Evolutionary conservation across 2,797 vertebrate species (phyloP).

Genomic region (Galago senegalensis): DNA sequence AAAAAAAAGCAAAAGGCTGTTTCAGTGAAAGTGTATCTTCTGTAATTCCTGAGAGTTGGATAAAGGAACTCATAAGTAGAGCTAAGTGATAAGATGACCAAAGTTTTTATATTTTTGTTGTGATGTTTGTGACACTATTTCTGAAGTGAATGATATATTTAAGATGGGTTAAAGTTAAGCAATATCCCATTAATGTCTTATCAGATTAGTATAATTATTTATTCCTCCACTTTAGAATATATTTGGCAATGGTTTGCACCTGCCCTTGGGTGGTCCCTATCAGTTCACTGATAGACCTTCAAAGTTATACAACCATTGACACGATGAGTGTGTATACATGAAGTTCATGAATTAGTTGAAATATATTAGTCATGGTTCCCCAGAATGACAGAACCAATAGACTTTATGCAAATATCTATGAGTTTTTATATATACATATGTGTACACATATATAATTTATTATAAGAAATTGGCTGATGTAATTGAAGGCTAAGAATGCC

Average conservation of each 20-base stretch:
- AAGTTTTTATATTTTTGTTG: not conserved
- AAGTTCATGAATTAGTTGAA: not conserved
- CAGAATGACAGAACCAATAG: not conserved
- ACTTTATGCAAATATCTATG: not conserved
- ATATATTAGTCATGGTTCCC: not conserved
- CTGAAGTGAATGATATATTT: constrained; percentile 8
- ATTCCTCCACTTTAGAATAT: not conserved
- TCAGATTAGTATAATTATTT: not conserved
- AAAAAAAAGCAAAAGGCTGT: constrained; percentile 1
- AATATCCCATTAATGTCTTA: not conserved
- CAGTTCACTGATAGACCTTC: not conserved
- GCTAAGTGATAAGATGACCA: not conserved
- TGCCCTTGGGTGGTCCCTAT: not conserved
- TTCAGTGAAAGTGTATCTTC: constrained; percentile 7
- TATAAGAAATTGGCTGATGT: not conserved
- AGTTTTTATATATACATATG: not conserved
- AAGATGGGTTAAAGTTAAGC: not conserved
- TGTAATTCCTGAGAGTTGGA: not conserved
- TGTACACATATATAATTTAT: not conserved
- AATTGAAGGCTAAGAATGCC: not conserved
- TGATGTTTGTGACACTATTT: constrained; percentile 1
- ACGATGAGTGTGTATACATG: not conserved
- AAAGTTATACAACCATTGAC: not conserved
- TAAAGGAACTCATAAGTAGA: not conserved
- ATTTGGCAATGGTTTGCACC: not conserved